Evolutionary conservation across 2,113 vertebrate genomes (phyloP), one percentile per base, ranked within the genome.

Genomic region (Aix galericulata): DNA sequence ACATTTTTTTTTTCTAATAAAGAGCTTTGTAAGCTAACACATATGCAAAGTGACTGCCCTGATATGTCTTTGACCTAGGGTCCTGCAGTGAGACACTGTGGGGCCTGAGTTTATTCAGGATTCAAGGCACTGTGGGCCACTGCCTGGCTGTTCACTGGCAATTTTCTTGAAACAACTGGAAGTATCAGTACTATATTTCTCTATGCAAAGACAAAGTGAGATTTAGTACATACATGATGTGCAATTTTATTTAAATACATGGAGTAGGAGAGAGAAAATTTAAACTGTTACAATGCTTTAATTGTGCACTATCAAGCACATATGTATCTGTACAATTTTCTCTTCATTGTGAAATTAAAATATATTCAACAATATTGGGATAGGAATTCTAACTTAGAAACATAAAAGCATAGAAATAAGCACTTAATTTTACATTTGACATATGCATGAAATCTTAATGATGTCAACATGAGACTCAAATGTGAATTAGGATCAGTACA

Each of bases 391-490:
- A 42, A 22, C 10, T 85, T 34, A 29, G 86, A 93, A 92, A 40
- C 22, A 60, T 9, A 59, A 66, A 93, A 90, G 14, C 22, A 29
- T 59, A 36, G 46, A 93, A 96, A 67, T 80, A 86, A 71, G 52
- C 55, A n/a, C 52, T 16, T 79, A 91, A 83, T 83, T 60, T 91
- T 94, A 22, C 46, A 52, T 88, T 88, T 96, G 69, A 94, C 88
- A 56, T 83, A 53, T 72, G 42, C 38, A 81, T 84, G 88, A 90
- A 95, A 86, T 23, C 48, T 78, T 81, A 67, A 21, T 84, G 69
- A 36, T 90, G 85, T 88, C 79, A 95, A 78, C 42, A 74, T 31
- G 56, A 83, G 82, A 67, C 86, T 93, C 56, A 86, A 77, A 90
- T 83, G 31, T 83, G 73, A 88, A 83, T 92, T 88, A 64, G 32